A percentile compares a stretch with the other conserved stretches of the same genome.
These are phyloP conservation scores for Rhizoglyphus robini DNA, from an alignment of 1,140 invertebrate genomes.

Conservation along the genomic window DNA sequence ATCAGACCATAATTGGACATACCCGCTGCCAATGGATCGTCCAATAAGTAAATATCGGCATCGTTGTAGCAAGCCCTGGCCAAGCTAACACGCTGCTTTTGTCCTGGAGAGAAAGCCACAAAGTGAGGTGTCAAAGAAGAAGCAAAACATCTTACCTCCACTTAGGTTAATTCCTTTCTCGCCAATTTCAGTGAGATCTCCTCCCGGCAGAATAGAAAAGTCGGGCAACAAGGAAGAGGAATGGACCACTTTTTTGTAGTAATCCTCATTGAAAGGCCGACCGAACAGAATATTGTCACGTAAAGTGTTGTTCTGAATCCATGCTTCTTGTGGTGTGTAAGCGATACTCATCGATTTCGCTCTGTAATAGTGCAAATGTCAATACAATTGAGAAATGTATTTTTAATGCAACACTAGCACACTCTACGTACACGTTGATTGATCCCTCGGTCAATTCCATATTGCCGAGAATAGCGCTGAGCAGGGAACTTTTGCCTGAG, in stretches of 20 bases:
- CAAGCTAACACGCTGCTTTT: conserved; percentile 31
- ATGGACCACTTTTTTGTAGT: conserved; percentile 32
- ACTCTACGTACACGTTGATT: conserved; percentile 27
- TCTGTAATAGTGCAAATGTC: neutral
- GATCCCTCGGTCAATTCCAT: conserved; percentile 30
- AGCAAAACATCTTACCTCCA: conserved; percentile 27
- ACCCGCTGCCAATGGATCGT: conserved; percentile 37
- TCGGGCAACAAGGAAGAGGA: conserved; percentile 28
- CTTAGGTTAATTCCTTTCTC: conserved; percentile 37
- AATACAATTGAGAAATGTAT: neutral
- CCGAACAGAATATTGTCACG: conserved; percentile 46
- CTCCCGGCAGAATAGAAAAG: conserved; percentile 33
- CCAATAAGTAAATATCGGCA: conserved; percentile 36
- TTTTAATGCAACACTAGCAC: neutral
- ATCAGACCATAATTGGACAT: neutral
- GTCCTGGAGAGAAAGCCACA: conserved; percentile 18
- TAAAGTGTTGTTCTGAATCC: conserved; percentile 44
- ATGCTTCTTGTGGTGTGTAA: conserved; percentile 44
- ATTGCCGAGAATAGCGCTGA: conserved; percentile 40
- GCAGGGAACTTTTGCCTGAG: conserved; percentile 37
- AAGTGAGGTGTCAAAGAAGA: too few relatives aligned
- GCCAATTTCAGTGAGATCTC: conserved; percentile 40
- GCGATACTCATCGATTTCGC: conserved; percentile 26
- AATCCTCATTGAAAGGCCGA: conserved; percentile 31
- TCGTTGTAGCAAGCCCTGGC: conserved; percentile 30